phyloP scores from a whole-genome alignment of 2,888 invertebrate species.

The Dolomedes plantarius region DNA sequence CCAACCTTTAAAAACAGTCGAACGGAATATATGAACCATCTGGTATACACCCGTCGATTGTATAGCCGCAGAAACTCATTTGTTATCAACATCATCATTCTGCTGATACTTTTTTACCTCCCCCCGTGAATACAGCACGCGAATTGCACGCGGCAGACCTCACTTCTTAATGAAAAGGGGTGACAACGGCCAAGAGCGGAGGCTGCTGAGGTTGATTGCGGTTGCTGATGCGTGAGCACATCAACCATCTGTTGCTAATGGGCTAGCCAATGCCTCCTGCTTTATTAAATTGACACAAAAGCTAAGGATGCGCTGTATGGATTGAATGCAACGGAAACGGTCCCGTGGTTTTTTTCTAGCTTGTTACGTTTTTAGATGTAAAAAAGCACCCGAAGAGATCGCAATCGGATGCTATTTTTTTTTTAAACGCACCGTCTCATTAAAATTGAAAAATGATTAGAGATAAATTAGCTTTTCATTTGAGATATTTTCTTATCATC shows the following conservation, averaged over 20 bases:
- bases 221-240: constrained; percentile 30
- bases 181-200: constrained; percentile 19
- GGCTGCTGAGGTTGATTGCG: constrained; percentile 26
- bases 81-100: constrained; percentile 4
- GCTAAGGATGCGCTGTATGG: constrained; percentile 29
- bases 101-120: neutral
- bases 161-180: constrained; percentile 66
- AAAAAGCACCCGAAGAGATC: neutral
- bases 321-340: constrained; percentile 51
- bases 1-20: neutral
- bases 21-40: constrained; percentile 23
- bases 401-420: neutral
- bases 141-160: constrained; percentile 54
- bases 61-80: constrained; percentile 20
- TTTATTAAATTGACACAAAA: constrained; percentile 66
- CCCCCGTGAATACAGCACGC: constrained; percentile 10
- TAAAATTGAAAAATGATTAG: neutral
- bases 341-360: neutral
- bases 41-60: constrained; percentile 17
- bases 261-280: constrained; percentile 44
- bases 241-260: constrained; percentile 66
- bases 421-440: neutral
- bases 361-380: neutral
- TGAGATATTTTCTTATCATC: too few relatives aligned
- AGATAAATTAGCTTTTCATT: too few relatives aligned